Conservation (phyloP, 2,888 invertebrate species). For the Mythimna albipuncta region DNA sequence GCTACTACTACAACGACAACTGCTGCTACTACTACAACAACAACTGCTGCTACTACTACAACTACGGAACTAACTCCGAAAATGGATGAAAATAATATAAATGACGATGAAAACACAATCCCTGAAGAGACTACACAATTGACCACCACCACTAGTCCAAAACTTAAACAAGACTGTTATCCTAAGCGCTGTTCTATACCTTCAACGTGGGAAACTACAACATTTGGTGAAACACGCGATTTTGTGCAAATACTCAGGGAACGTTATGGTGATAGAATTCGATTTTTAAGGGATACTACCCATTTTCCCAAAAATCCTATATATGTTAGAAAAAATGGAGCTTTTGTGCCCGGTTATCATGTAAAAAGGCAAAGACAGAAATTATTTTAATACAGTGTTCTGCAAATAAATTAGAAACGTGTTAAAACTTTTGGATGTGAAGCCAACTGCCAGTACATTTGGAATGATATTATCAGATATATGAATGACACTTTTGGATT, state of each 20-base stretch:
- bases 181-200: constrained; percentile 77
- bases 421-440: no score
- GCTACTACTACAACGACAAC: not conserved
- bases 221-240: constrained; percentile 80
- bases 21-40: no score
- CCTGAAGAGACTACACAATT: not conserved
- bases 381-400: not conserved
- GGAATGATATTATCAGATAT: not conserved
- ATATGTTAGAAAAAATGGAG: constrained; percentile 39
- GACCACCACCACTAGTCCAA: not conserved
- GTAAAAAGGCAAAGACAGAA: constrained; percentile 1
- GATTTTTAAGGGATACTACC: constrained; percentile 75
- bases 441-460: not conserved
- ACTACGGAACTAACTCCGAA: not conserved
- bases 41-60: constrained; percentile 10
- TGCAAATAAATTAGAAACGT: not conserved
- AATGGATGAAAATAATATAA: constrained; percentile 4
- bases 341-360: constrained; percentile 66
- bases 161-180: constrained; percentile 44
- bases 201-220: constrained; percentile 83
- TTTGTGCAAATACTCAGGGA: constrained; percentile 79
- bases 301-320: constrained; percentile 66
- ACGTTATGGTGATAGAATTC: constrained; percentile 74
- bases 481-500: not conserved
- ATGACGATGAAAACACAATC: constrained; percentile 38